These are phyloP conservation scores for Polydrusus tereticollis DNA, from an alignment of 2,888 invertebrate genomes.

Conservation along the genomic window DNA sequence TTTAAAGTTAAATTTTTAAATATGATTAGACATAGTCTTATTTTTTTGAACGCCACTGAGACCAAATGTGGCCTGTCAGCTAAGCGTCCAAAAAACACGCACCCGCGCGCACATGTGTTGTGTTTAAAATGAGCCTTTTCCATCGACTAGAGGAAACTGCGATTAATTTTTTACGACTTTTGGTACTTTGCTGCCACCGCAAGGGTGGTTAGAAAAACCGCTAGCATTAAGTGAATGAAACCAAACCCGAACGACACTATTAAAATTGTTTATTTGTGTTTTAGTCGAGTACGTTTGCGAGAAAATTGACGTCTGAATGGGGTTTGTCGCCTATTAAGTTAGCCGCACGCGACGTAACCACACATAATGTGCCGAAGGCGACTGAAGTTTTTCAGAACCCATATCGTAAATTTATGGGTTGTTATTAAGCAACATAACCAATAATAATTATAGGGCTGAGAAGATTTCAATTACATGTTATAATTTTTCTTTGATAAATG, in stretches of 20 bases:
- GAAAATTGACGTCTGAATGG: conserved; percentile 41
- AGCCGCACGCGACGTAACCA: conserved; percentile 45
- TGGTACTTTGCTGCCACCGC: conserved; percentile 50
- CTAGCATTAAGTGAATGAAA: conserved; percentile 64
- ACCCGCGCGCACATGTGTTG: conserved; percentile 15
- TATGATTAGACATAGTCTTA: no score
- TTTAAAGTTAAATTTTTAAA: no score
- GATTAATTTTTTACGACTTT: conserved; percentile 17
- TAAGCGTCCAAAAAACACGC: conserved; percentile 10
- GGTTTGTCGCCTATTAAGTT: conserved; percentile 43
- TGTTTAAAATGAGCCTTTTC: conserved; percentile 15
- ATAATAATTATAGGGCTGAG: conserved; percentile 16
- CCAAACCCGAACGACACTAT: conserved; percentile 58
- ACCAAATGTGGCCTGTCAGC: background rate
- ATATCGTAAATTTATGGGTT: conserved; percentile 36
- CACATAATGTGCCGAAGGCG: conserved; percentile 39
- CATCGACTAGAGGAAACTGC: background rate
- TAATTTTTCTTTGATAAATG: background rate
- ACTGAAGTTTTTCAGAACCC: conserved; percentile 26
- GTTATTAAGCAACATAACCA: conserved; percentile 22
- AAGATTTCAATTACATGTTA: background rate
- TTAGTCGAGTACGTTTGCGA: conserved; percentile 42
- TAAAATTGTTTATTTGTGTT: conserved; percentile 63
- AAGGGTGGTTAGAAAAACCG: conserved; percentile 62
- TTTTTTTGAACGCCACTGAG: conserved; percentile 8